These are phyloP conservation scores for Hydropotes inermis DNA, from an alignment of 2,113 vertebrate species.

Conservation along the genomic window DNA sequence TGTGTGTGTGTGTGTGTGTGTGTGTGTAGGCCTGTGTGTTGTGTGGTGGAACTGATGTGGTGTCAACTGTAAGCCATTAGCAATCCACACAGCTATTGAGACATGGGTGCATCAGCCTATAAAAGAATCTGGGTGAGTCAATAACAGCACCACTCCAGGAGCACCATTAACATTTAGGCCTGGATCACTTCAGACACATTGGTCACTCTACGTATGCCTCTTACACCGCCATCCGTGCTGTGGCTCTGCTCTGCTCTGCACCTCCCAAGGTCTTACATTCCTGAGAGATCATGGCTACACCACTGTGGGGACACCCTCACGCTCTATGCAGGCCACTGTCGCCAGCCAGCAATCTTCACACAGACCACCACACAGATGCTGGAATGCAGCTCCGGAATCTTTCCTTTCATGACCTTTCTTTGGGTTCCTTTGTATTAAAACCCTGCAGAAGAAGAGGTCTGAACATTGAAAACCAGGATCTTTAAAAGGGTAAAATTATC, in stretches of 20 bases:
- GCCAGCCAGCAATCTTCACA: background rate
- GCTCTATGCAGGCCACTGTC: rapidly evolving
- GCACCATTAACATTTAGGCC: background rate
- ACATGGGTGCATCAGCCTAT: background rate
- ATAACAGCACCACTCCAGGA: background rate
- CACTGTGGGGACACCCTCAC: background rate
- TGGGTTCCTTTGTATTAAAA: background rate
- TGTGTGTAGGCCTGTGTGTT: background rate
- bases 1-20: background rate
- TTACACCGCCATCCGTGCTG: no score
- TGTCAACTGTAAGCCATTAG: background rate
- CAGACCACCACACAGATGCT: background rate
- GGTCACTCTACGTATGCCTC: background rate
- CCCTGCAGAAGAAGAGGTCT: background rate
- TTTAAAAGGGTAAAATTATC: background rate
- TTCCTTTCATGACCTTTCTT: background rate
- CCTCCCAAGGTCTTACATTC: background rate
- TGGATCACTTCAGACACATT: background rate
- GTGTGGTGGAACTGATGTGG: no score
- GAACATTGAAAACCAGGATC: background rate
- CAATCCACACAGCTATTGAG: background rate
- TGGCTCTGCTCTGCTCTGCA: background rate
- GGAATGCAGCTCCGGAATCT: background rate
- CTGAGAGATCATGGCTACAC: background rate
- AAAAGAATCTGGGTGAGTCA: background rate